Base-by-base conservation (phyloP, 2,113 vertebrate species). In the Dasyornis broadbenti region DNA sequence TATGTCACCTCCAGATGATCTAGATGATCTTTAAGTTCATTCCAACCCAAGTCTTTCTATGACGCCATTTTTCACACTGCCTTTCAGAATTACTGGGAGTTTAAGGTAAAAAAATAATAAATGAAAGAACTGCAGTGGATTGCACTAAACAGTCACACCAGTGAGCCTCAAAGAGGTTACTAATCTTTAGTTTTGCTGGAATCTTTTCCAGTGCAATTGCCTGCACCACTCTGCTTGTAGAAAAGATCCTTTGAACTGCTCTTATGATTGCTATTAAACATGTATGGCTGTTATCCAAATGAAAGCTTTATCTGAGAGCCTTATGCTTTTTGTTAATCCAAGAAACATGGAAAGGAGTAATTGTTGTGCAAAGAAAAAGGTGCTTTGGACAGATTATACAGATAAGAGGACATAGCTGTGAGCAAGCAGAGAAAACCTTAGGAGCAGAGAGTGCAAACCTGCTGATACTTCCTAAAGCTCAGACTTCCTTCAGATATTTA, bases 241-340 rank as follows among this genome's bases (percentile, higher is more conserved):
- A 72, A 76, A 93, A 85, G 63, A 33, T 39, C 53, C 47, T 85
- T 63, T 77, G 27, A 87, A 94, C 90, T 77, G 50, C 47, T 77
- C 52, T 86, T 77, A 59, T 1, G 5, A 69, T 65, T 92, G 47
- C 75, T 72, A 77, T 93, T 87, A 88, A 79, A 82, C 49, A 72
- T 68, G 24, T 39, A 42, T 77, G 30, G 59, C 94, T 95, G 18
- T 93, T 85, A 69, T 54, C 82, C 77, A 82, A 86, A 49, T 77
- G n/a, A 78, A 69, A 42, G 30, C 31, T 42, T 92, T 86, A 61
- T 69, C 47, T 53, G 60, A 54, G 42, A 54, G 27, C 47, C 30
- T 90, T 93, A 45, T 80, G 69, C 33, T 88, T 96, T 89, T 86
- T 91, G 45, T 63, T 89, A 93, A 90, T 94, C 27, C 75, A 86